Base-by-base conservation (phyloP, 1,140 invertebrate species). In the Drosophila azteca region DNA sequence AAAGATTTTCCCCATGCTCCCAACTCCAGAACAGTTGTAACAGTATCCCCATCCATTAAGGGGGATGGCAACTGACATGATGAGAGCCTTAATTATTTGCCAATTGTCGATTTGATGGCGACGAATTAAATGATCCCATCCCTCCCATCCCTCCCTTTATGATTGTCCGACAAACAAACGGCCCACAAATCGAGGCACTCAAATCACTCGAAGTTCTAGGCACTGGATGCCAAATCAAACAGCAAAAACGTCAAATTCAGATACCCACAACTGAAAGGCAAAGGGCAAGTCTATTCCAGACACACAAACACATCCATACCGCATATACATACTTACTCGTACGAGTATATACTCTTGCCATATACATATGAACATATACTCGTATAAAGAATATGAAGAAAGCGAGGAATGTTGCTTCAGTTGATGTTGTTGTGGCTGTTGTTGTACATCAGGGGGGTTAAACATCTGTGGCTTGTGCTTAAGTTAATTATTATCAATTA, bases 401-500 rank as follows among this genome's bases (percentile, higher is more conserved):
- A 48, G 26, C 8, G 22, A 26, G 24, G 50, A 58, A 22, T 29
- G 62, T 59, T 49, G 44, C 41, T 41, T 11, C 35, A 4, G 31
- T 11, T 11, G 29, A 26, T 26, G 24, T 6, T 31, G 29, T 20
- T 9, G 31, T 9, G 1, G 31, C 9, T 29, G 26, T 6, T 6
- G 51, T 29, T 49, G 66, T 26, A 45, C 39, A 2, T 48, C 39
- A 2, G 54, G 51, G 51, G 44, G 54, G 15, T 35, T 39, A 43
- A 57, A 57, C 81, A 85, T 81, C 82, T 85, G 82, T 59, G 81
- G 68, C 69, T 39, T 85, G 82, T 87, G 81, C 81, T 85, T 60
- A 88, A 88, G 83, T 88, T 87, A 87, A 87, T 87, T 87, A 87
- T 87, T 88, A 87, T 88, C 83, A 87, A 87, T 87, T 87, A 87